Percentiles rank a stretch among this genome's conserved stretches.
Evolutionary conservation across 2,888 invertebrate species (phyloP).

Genomic region (Lumbricus terrestris): DNA sequence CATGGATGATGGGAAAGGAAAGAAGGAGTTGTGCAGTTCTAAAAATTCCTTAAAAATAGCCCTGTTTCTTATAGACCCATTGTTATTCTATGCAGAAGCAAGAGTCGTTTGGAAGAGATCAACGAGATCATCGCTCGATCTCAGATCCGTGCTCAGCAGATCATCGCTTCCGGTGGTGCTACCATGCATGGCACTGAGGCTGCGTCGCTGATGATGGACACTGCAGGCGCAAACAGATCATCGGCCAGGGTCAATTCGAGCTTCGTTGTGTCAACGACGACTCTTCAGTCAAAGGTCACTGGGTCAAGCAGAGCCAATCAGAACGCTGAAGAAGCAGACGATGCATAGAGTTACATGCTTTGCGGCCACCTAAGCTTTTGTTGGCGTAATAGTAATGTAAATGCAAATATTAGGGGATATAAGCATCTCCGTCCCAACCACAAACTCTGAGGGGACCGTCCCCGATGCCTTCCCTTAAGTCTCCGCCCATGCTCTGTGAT

Average conservation of each 20-base stretch:
- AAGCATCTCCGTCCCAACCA: too few species aligned
- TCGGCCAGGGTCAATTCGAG: background rate
- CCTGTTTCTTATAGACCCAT: too few species aligned
- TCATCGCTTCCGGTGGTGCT: slow-evolving; percentile 47
- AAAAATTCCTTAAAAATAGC: too few species aligned
- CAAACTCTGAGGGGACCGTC: too few species aligned
- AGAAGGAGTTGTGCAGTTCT: too few species aligned
- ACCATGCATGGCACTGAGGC: background rate
- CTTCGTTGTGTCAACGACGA: background rate
- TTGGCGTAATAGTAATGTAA: too few species aligned
- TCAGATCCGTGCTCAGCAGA: slow-evolving; percentile 51
- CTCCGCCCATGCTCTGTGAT: too few species aligned
- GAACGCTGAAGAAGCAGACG: background rate
- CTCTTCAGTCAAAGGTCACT: slow-evolving; percentile 3
- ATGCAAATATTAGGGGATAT: too few species aligned
- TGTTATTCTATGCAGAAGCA: slow-evolving; percentile 33
- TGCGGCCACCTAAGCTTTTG: background rate
- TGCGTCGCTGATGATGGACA: background rate
- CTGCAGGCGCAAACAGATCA: background rate
- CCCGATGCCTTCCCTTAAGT: too few species aligned
- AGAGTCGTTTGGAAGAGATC: slow-evolving; percentile 54
- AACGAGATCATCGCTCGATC: slow-evolving; percentile 54
- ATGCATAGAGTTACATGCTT: background rate
- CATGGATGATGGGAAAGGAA: too few species aligned
- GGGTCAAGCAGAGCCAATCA: background rate